A percentile compares a stretch with the other conserved stretches of the same genome.
Evolutionary conservation across 1,140 invertebrate genomes (phyloP).

Genomic region (Gonatopus flavifemur): DNA sequence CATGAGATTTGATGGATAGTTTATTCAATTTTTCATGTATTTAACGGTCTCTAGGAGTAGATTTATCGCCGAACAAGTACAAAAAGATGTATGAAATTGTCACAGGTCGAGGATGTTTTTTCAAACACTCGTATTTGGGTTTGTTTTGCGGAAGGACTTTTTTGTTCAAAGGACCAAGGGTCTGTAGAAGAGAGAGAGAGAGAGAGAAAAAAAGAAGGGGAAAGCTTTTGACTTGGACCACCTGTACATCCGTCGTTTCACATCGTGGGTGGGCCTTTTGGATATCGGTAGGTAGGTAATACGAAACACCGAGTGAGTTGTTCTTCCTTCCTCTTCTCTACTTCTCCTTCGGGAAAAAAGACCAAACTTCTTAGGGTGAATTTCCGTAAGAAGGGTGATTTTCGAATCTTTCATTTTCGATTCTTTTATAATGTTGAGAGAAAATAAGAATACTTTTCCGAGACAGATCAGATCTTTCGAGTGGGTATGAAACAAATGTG

Average conservation of each 20-base stretch:
- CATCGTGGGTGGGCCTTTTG: slow-evolving; percentile 29
- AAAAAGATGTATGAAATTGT: too few species aligned
- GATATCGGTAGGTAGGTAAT: too few species aligned
- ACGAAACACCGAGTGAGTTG: slow-evolving; percentile 21
- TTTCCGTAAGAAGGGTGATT: slow-evolving; percentile 17
- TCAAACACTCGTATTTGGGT: neutral
- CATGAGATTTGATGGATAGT: too few species aligned
- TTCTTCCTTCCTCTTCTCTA: neutral
- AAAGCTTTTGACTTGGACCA: slow-evolving; percentile 28
- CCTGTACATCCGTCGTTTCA: slow-evolving; percentile 27
- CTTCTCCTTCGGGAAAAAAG: neutral
- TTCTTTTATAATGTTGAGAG: neutral
- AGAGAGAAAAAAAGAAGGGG: neutral
- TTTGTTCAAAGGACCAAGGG: too few species aligned
- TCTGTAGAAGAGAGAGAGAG: slow-evolving; percentile 3
- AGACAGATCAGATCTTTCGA: slow-evolving; percentile 14
- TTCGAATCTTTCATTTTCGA: neutral
- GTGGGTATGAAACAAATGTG: slow-evolving; percentile 17
- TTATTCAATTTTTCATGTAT: too few species aligned
- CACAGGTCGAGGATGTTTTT: neutral
- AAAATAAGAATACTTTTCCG: slow-evolving; percentile 6
- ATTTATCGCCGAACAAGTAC: too few species aligned
- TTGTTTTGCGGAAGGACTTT: too few species aligned
- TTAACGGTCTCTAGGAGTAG: too few species aligned
- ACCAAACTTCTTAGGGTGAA: slow-evolving; percentile 22